A percentile compares a stretch with the other conserved stretches of the same genome.
Evolutionary conservation across 2,888 invertebrate genomes (phyloP).

Genomic region (Andrena hattorfiana): DNA sequence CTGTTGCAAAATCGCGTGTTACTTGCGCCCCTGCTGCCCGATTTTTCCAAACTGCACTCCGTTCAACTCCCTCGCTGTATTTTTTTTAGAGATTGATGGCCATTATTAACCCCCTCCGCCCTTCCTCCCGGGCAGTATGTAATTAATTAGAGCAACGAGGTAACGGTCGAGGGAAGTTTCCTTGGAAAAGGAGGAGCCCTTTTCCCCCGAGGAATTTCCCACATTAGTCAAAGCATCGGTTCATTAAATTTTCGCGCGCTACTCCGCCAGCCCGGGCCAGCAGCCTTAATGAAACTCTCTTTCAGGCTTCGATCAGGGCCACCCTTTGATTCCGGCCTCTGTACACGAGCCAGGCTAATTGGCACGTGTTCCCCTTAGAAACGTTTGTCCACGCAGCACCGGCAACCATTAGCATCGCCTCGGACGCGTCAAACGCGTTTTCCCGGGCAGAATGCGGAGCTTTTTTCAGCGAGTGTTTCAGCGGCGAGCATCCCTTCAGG

Average conservation of each 20-base stretch:
- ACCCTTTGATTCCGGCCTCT: constrained; percentile 29
- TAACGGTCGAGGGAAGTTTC: constrained; percentile 14
- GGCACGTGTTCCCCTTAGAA: constrained; percentile 17
- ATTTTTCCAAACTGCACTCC: background rate
- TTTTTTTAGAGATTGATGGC: background rate
- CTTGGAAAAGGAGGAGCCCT: background rate
- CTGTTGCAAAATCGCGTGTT: too few relatives aligned
- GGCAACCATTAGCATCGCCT: background rate
- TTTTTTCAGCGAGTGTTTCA: too few relatives aligned
- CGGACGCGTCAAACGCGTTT: background rate
- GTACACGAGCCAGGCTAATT: constrained; percentile 16
- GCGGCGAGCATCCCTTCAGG: too few relatives aligned
- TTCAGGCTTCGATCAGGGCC: constrained; percentile 28
- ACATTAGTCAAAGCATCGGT: constrained; percentile 29
- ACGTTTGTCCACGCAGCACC: constrained; percentile 17
- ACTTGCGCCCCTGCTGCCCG: background rate
- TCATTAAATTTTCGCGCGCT: constrained; percentile 37
- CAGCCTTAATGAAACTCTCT: constrained; percentile 30
- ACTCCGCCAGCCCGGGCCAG: background rate
- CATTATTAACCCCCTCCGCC: background rate
- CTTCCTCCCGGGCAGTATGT: background rate
- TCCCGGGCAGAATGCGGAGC: background rate
- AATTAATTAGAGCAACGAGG: constrained; percentile 27
- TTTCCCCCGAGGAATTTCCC: constrained; percentile 15
- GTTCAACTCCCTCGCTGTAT: background rate